Percentiles rank a stretch among this genome's conserved stretches.
These are phyloP conservation scores for Epirrhoe tristata DNA, from an alignment of 2,888 invertebrate genomes.

Conservation along the genomic window DNA sequence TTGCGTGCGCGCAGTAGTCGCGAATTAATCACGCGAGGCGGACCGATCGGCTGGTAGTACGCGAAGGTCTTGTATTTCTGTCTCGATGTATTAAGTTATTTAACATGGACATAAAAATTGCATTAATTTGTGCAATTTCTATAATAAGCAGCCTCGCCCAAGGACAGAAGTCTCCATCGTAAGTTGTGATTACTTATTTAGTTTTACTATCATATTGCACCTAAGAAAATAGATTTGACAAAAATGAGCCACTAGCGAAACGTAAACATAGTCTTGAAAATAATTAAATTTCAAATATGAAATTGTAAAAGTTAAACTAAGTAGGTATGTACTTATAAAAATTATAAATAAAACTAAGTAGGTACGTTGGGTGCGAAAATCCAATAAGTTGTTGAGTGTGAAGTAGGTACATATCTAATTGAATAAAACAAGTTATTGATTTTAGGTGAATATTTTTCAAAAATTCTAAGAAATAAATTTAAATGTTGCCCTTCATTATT, in stretches of 20 bases:
- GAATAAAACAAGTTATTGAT: too few relatives aligned
- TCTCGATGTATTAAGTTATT: slow-evolving; percentile 62
- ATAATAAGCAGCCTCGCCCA: slow-evolving; percentile 55
- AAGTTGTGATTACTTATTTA: slow-evolving; percentile 50
- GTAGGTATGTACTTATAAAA: too few relatives aligned
- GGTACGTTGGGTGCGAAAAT: too few relatives aligned
- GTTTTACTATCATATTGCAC: neutral
- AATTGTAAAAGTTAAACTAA: too few relatives aligned
- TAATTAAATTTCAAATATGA: too few relatives aligned
- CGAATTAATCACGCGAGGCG: slow-evolving; percentile 69
- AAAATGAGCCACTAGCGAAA: slow-evolving; percentile 4
- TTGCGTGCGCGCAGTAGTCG: slow-evolving; percentile 68
- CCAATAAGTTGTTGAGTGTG: too few relatives aligned
- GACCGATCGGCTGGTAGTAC: slow-evolving; percentile 63
- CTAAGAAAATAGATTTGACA: neutral
- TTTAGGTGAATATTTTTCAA: too few relatives aligned
- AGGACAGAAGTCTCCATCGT: slow-evolving; percentile 67
- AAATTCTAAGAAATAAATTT: too few relatives aligned
- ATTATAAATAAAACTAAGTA: too few relatives aligned
- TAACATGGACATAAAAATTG: slow-evolving; percentile 67
- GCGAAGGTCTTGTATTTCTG: slow-evolving; percentile 44
- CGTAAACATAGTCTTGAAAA: neutral
- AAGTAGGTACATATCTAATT: too few relatives aligned
- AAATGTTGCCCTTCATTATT: neutral
- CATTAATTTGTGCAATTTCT: slow-evolving; percentile 58